Conservation (phyloP, 2,888 invertebrate genomes). For the Microctonus hyperodae region DNA sequence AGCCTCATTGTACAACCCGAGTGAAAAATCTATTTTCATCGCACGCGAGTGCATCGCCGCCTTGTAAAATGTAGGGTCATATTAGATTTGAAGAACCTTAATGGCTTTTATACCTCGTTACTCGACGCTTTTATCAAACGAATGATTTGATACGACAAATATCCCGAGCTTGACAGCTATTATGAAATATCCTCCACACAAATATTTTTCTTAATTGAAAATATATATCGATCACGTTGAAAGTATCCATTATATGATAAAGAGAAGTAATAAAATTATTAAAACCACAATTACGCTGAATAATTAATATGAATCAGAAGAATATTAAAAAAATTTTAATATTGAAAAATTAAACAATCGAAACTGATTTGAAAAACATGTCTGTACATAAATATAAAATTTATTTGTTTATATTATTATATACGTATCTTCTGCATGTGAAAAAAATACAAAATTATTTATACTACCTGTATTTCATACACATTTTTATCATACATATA, state of each 20-base stretch:
- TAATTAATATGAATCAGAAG: too few relatives aligned
- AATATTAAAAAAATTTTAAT: too few relatives aligned
- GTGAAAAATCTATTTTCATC: slow-evolving; percentile 40
- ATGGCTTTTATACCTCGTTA: slow-evolving; percentile 47
- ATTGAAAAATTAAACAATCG: too few relatives aligned
- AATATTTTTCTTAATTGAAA: background rate
- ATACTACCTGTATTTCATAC: background rate
- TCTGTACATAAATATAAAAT: too few relatives aligned
- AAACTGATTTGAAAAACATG: too few relatives aligned
- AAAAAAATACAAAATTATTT: background rate
- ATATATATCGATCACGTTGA: background rate
- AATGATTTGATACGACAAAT: slow-evolving; percentile 30
- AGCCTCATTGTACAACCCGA: slow-evolving; percentile 2
- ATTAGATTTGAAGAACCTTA: slow-evolving; percentile 37
- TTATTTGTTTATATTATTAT: too few relatives aligned
- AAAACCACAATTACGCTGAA: too few relatives aligned
- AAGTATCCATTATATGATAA: background rate
- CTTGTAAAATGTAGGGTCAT: slow-evolving; percentile 25
- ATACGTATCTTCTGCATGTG: too few relatives aligned
- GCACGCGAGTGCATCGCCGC: slow-evolving; percentile 27
- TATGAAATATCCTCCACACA: slow-evolving; percentile 6
- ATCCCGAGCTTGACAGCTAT: slow-evolving; percentile 14
- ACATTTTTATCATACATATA: background rate
- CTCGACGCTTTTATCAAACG: slow-evolving; percentile 37
- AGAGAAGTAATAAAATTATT: too few relatives aligned